phyloP scores from a whole-genome alignment of 2,797 vertebrate genomes.

The Florisuga fusca region DNA sequence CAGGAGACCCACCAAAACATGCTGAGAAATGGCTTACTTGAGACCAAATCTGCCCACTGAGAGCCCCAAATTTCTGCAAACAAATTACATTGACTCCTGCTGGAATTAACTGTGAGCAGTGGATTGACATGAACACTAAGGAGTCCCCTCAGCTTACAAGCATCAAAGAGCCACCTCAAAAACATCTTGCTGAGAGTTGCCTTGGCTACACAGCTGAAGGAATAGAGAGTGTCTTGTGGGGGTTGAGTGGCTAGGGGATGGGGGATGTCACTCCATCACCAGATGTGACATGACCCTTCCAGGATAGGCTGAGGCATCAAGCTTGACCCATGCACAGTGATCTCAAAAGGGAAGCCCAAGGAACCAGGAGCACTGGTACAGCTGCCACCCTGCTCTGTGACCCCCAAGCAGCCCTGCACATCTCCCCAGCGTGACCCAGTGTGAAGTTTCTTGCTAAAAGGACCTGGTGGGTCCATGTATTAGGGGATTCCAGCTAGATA shows the following conservation, averaged over 20 bases:
- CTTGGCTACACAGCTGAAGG: background rate
- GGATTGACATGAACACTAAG: background rate
- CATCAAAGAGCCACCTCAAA: conserved; percentile 14
- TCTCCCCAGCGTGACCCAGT: rapidly evolving
- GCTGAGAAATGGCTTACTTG: background rate
- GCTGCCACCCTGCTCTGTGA: background rate
- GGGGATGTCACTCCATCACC: background rate
- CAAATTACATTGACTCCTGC: background rate
- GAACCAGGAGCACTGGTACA: background rate
- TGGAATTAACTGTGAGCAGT: background rate
- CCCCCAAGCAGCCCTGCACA: background rate
- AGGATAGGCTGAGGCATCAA: background rate
- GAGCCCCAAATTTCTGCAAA: background rate
- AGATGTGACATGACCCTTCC: background rate
- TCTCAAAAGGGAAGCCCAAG: background rate
- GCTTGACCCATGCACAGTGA: background rate
- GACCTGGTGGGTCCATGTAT: background rate
- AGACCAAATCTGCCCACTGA: background rate
- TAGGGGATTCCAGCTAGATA: background rate
- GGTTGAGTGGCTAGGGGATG: background rate
- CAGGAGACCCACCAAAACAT: background rate
- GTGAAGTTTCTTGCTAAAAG: background rate
- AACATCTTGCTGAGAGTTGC: background rate
- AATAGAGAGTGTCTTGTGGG: background rate
- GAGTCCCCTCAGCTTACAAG: background rate